Evolutionary conservation across 2,888 invertebrate species (phyloP), one percentile per base, ranked within the genome.

Genomic region (Microctonus brassicae): DNA sequence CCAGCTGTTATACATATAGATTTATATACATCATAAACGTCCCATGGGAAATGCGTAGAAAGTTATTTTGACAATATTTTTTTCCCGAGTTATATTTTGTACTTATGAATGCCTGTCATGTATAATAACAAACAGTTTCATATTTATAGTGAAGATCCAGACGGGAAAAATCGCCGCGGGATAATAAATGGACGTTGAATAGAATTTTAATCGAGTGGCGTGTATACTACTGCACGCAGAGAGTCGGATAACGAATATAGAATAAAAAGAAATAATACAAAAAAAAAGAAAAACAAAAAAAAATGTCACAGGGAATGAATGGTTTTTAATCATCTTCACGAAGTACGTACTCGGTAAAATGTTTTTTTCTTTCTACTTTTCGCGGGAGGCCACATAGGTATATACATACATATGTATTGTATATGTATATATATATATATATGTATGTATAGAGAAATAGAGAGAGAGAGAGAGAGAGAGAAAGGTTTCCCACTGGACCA

Each of bases 11-110:
- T 11, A 47, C n/a, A 26, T 6, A 63, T 47, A 13, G 10, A 42
- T 10, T 63, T 39, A 17, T 26, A 29, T 67, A 9, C 22, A 13
- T 29, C 10, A 6, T 10, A 53, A 47, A 7, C 52, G 9, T n/a
- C 36, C n/a, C 52, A 10, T 29, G 66, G 58, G 42, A 74, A 42
- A 69, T 74, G 70, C 52, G 72, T 75, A 73, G 70, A 75, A 29
- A 39, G 47, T 24, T 63, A 9, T 62, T 42, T 26, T 4, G 26
- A 47, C 42, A 47, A 47, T 63, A n/a, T 24, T 63, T 63, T 62
- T 47, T 39, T 17, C 10, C 10, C 42, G n/a, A n/a, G 36, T 24
- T 47, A n/a, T 63, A 63, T 29, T 26, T 47, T n/a, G 26, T 10
- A n/a, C 24, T n/a, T 6, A 47, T 63, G 29, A 29, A 57, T 57